Evolutionary conservation across 2,113 vertebrate genomes (phyloP), one percentile per base, ranked within the genome.

Genomic region (Camelus dromedarius): DNA sequence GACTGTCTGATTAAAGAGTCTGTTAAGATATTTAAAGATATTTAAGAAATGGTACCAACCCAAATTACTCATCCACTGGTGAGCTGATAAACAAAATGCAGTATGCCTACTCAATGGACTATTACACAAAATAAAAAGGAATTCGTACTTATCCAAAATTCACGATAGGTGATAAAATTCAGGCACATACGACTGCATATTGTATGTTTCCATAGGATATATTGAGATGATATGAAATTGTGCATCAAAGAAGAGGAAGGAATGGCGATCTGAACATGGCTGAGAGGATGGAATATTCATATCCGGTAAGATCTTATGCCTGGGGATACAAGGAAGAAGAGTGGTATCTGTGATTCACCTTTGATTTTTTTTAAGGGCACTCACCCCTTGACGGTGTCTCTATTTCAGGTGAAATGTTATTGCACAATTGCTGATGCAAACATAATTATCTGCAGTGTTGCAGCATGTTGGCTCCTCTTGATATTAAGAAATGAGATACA

Each of bases 331-430:
- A 28, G 26, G 5, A 14, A 73, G 46, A 64, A 89, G 50, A 15
- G 58, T 81, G 28, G 6, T 13, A 24, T 42, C 50, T 30, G 26
- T 38, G 28, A 96, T 46, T 75, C 13, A 3, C 16, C 35, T 72
- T 32, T 83, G n/a, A 70, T 20, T 64, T 76, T 79, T 94, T 73
- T 69, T 38, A 62, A 83, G 62, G 58, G 2, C 2, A 64, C 3
- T 73, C n/a, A 92, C 38, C 5, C 38, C 38, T 20, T 80, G 30
- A 32, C 8, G 66, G 48, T 73, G 76, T 88, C 56, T 84, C 3
- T 82, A 92, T 70, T 92, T 80, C 52, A 93, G 28, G 13, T 94
- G 46, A 92, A 93, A 93, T 38, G 7, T 28, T 76, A 58, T 85
- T 91, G 19, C 24, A 28, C 1, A 20, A 69, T 72, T 79, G 62